phyloP scores from a whole-genome alignment of 2,113 vertebrate species.

The Lonchura striata region DNA sequence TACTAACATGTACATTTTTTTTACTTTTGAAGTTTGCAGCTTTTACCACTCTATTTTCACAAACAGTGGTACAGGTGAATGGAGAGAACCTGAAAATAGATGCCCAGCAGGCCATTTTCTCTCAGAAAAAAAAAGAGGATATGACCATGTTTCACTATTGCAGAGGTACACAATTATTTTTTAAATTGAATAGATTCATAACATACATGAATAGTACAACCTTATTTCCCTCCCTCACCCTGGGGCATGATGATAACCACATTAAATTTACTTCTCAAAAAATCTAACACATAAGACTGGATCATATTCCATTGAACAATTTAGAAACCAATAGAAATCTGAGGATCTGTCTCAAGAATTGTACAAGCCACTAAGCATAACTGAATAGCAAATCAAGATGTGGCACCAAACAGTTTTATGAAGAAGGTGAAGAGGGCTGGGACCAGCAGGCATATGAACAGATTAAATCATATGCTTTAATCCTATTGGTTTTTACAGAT shows the following conservation, averaged over 20 bases:
- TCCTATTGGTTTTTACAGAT: not conserved
- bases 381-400: not conserved
- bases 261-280: not conserved
- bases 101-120: not conserved
- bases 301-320: not conserved
- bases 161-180: not conserved
- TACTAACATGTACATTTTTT: not conserved
- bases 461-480: not conserved
- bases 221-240: not conserved
- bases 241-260: not conserved
- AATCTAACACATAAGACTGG: not conserved
- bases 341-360: not conserved
- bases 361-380: not conserved
- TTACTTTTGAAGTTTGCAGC: not conserved
- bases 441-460: not conserved
- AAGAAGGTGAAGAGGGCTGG: not conserved
- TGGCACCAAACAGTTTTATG: not conserved
- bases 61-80: not conserved
- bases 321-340: not conserved
- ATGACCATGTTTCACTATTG: not conserved
- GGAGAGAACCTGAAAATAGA: not conserved
- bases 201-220: not conserved
- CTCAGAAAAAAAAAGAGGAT: not conserved
- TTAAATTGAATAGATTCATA: not conserved
- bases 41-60: not conserved